These are phyloP conservation scores for Hypanus sabinus DNA, from an alignment of 2,113 vertebrate species.

Conservation along the genomic window DNA sequence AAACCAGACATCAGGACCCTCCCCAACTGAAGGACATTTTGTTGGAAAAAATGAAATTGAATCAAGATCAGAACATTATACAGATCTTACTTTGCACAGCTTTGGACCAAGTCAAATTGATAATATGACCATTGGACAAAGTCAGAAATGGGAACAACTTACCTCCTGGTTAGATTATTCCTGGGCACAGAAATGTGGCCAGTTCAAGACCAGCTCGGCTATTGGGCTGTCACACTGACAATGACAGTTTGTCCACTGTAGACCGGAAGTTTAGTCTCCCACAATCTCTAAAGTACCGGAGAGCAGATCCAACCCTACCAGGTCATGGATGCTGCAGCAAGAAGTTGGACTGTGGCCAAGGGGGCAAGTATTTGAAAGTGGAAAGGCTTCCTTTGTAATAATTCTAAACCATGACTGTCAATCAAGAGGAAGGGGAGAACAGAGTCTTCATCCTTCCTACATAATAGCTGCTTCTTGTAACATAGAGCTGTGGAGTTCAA, in stretches of 20 bases:
- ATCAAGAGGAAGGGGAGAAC: neutral
- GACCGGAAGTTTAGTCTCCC: no score
- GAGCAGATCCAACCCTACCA: neutral
- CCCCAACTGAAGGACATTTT: neutral
- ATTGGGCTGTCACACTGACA: neutral
- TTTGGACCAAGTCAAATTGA: neutral
- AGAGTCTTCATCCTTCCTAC: neutral
- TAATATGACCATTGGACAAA: neutral
- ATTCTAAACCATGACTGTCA: neutral
- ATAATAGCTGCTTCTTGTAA: neutral
- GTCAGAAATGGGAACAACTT: neutral
- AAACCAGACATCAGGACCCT: neutral
- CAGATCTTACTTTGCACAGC: neutral
- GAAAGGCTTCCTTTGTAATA: neutral
- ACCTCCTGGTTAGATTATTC: neutral
- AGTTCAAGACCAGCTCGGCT: neutral
- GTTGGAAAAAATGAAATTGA: neutral
- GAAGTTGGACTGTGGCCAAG: neutral
- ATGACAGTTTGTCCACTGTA: no score
- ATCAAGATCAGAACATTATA: neutral
- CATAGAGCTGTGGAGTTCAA: neutral
- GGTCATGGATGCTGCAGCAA: neutral
- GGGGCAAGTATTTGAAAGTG: neutral
- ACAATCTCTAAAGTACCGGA: neutral
- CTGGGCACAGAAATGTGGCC: neutral